These are phyloP conservation scores for Sebastes oblongus DNA, from an alignment of 2,797 vertebrate genomes.

Conservation along the genomic window DNA sequence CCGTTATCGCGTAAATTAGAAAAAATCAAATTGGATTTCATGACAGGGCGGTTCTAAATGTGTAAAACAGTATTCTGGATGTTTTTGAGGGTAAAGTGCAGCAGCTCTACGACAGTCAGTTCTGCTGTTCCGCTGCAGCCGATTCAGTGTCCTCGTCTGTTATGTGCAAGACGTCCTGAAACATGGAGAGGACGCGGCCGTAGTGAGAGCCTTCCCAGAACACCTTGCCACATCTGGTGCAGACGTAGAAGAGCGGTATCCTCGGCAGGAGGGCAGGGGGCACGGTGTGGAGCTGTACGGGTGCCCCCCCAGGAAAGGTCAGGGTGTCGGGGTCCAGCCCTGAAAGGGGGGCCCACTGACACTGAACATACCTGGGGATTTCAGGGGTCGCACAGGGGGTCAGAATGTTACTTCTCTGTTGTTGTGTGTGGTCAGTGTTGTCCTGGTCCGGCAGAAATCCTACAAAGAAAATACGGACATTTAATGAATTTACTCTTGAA, in stretches of 20 bases:
- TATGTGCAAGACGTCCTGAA: slow-evolving; percentile 78
- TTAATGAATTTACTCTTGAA: background rate
- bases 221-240: slow-evolving; percentile 87
- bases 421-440: slow-evolving; percentile 50
- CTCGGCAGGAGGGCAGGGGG: slow-evolving; percentile 77
- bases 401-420: slow-evolving; percentile 22
- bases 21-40: background rate
- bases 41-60: background rate
- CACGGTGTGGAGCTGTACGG: slow-evolving; percentile 80
- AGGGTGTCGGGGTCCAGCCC: slow-evolving; percentile 51
- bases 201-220: slow-evolving; percentile 95
- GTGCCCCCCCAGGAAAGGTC: slow-evolving; percentile 63
- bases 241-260: slow-evolving; percentile 82
- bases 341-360: slow-evolving; percentile 61
- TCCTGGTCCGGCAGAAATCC: slow-evolving; percentile 74
- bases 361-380: slow-evolving; percentile 60
- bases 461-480: slow-evolving; percentile 17
- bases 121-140: background rate
- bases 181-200: slow-evolving; percentile 78
- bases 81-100: background rate
- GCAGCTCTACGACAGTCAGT: background rate
- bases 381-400: slow-evolving; percentile 45
- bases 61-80: background rate
- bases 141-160: slow-evolving; percentile 4
- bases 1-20: background rate